Base-by-base conservation (phyloP, 2,888 invertebrate genomes). In the Acrocera orbiculus region DNA sequence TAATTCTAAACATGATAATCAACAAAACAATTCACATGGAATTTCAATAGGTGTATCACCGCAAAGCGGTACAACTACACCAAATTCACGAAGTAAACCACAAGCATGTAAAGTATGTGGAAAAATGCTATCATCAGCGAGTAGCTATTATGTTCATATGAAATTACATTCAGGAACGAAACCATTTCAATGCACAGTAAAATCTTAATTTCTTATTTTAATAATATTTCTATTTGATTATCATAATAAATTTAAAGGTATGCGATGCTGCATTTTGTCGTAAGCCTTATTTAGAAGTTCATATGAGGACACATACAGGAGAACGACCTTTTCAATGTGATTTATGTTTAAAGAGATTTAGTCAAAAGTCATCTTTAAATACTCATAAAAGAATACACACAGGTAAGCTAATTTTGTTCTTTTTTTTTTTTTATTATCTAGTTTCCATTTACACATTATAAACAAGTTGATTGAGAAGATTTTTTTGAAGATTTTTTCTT, bases 71-170 rank as follows among this genome's bases (percentile, higher is more conserved):
- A 40, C 42, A 25, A 37, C 44, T 8, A 40, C 33, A 3, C 63
- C 61, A 44, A 56, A 59, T 39, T 68, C 69, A 29, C 63, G 72
- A 42, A 68, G 70, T 37, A 77, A 76, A 49, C 74, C 76, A 27
- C 79, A 80, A 53, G 73, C 72, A 42, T 81, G 81, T 59, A 77
- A 78, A 63, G 69, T 78, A 38, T 80, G 80, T 56, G 76, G 77
- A 37, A 78, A 78, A 64, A 72, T 78, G 40, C 58, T 80, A 42
- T 78, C 79, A 35, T 79, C 78, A 10, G 72, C 77, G 38, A 76
- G 77, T 26, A 78, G 77, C 44, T 79, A 79, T 54, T 79, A 81
- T 53, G 81, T 80, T 47, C 81, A 81, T 58, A 76, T 80, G 76
- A 80, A 80, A 58, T 65, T 78, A 44, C 80, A 81, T 61, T 80